Evolutionary conservation across 2,113 vertebrate species (phyloP).

Genomic region (Dasyurus viverrinus): DNA sequence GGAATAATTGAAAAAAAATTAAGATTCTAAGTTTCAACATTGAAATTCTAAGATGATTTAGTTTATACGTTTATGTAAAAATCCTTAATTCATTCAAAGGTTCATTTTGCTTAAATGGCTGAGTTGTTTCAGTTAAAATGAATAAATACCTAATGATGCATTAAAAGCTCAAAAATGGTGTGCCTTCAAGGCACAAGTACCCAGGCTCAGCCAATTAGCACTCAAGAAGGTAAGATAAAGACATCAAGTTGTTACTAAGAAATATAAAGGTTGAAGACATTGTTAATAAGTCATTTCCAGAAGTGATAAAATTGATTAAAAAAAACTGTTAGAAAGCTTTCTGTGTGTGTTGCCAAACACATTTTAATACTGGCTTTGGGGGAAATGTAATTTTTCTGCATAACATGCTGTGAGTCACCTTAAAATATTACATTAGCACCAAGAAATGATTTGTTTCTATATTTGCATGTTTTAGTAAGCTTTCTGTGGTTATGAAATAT

Average conservation of each 20-base stretch:
- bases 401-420: conserved; percentile 47
- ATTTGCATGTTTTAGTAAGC: conserved; percentile 66
- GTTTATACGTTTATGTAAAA: conserved; percentile 42
- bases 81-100: conserved; percentile 76
- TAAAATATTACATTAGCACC: conserved; percentile 60
- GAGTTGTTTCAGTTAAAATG: conserved; percentile 79
- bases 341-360: conserved; percentile 62
- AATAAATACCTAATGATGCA: conserved; percentile 82
- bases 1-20: conserved; percentile 57
- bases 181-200: conserved; percentile 68
- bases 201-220: conserved; percentile 72
- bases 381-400: conserved; percentile 62
- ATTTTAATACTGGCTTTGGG: conserved; percentile 56
- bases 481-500: conserved; percentile 78
- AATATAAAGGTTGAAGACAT: conserved; percentile 78
- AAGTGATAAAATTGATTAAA: conserved; percentile 76
- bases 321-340: conserved; percentile 73
- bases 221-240: conserved; percentile 76
- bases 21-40: conserved; percentile 62
- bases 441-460: conserved; percentile 77
- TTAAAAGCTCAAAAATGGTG: conserved; percentile 77
- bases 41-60: conserved; percentile 65
- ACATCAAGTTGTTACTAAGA: conserved; percentile 74
- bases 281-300: conserved; percentile 76
- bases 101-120: conserved; percentile 77